Conservation (phyloP, 1,140 invertebrate genomes). For the Antheraea pernyi region DNA sequence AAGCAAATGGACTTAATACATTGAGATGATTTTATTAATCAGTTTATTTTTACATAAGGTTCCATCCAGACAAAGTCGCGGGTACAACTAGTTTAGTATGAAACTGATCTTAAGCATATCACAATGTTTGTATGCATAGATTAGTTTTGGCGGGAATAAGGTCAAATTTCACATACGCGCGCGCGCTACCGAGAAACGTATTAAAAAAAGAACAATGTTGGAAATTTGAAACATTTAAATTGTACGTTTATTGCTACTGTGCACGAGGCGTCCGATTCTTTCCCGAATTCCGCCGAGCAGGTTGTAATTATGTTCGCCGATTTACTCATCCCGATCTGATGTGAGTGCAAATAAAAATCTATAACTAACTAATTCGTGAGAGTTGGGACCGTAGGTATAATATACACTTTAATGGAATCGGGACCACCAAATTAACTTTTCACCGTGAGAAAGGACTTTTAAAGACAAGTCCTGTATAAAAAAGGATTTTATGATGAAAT, state of each 20-base stretch:
- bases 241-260: constrained; percentile 69
- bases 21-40: no score
- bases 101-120: no score
- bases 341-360: constrained; percentile 59
- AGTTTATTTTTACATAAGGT: no score
- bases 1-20: no score
- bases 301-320: constrained; percentile 66
- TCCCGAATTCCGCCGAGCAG: constrained; percentile 52
- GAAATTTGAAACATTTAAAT: constrained; percentile 76
- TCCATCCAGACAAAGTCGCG: no score
- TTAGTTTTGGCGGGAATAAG: not conserved
- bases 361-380: constrained; percentile 65
- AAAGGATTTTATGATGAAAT: not conserved
- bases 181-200: constrained; percentile 34
- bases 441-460: constrained; percentile 1
- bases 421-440: constrained; percentile 17
- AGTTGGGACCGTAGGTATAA: constrained; percentile 35
- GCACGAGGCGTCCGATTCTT: constrained; percentile 50
- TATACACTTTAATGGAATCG: constrained; percentile 27
- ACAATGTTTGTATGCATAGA: no score
- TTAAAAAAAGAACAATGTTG: constrained; percentile 17
- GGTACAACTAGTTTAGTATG: no score
- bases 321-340: constrained; percentile 57
- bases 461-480: not conserved
- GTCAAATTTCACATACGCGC: constrained; percentile 24